Conservation (phyloP, 2,113 vertebrate species). For the Dasyurus viverrinus region DNA sequence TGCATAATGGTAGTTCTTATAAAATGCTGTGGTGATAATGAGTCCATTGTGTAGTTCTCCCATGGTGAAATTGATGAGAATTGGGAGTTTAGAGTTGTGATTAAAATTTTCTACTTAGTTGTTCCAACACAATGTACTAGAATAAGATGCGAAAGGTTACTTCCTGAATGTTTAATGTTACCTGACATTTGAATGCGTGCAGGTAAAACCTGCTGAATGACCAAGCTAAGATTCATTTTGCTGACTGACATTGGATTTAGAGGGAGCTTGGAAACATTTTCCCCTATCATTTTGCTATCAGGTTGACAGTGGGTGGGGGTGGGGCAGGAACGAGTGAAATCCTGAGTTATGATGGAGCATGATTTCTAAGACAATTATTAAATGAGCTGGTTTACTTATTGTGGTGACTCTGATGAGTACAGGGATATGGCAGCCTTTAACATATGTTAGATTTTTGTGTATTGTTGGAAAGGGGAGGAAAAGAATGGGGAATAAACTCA, state of each 20-base stretch:
- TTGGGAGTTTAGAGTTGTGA: background rate
- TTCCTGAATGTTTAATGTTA: background rate
- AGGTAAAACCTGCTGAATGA: background rate
- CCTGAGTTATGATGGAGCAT: background rate
- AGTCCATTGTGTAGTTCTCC: background rate
- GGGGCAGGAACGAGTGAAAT: background rate
- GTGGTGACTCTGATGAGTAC: background rate
- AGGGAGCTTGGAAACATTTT: conserved; percentile 20
- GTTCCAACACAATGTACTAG: background rate
- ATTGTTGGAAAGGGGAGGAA: background rate
- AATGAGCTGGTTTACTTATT: background rate
- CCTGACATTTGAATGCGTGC: conserved; percentile 10
- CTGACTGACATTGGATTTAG: background rate
- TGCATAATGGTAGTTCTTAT: accelerated
- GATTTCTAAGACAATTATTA: background rate
- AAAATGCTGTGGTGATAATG: background rate
- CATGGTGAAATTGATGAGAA: background rate
- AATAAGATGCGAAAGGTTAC: conserved; percentile 5
- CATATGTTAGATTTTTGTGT: background rate
- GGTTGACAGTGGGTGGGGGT: background rate
- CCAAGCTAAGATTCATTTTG: background rate
- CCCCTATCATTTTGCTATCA: background rate
- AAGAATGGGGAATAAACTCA: too few relatives aligned
- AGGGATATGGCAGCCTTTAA: background rate
- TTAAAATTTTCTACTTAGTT: background rate